phyloP scores from a whole-genome alignment of 1,140 invertebrate species.

The Metopolophium dirhodum region DNA sequence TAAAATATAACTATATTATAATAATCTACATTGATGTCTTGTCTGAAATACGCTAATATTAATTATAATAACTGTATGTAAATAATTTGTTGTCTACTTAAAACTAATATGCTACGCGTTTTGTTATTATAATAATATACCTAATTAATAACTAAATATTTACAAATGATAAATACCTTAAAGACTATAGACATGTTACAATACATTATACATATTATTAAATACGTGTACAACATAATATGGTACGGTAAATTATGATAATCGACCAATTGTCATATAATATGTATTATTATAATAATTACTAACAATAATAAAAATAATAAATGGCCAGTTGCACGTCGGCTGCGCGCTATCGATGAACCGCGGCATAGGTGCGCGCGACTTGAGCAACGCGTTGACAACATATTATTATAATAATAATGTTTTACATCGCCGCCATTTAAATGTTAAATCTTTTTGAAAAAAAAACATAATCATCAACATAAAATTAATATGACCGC shows the following conservation, averaged over 20 bases:
- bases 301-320: not conserved
- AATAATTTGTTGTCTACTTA: conserved; percentile 20
- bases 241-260: not conserved
- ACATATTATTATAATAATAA: not conserved
- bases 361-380: not conserved
- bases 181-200: not conserved
- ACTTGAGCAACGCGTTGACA: conserved; percentile 29
- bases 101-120: not conserved
- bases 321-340: conserved; percentile 1
- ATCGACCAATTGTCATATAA: conserved; percentile 6
- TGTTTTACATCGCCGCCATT: not conserved
- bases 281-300: not conserved
- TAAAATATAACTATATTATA: conserved; percentile 11
- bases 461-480: not conserved
- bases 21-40: conserved; percentile 19
- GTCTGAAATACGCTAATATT: not conserved
- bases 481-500: not conserved
- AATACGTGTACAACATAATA: not conserved
- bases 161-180: conserved; percentile 49
- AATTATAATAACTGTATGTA: conserved; percentile 1
- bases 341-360: not conserved
- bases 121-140: not conserved
- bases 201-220: not conserved
- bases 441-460: not conserved
- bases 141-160: conserved; percentile 37